Base-by-base conservation (phyloP, 2,797 vertebrate species). In the Pantherophis vulpinus region DNA sequence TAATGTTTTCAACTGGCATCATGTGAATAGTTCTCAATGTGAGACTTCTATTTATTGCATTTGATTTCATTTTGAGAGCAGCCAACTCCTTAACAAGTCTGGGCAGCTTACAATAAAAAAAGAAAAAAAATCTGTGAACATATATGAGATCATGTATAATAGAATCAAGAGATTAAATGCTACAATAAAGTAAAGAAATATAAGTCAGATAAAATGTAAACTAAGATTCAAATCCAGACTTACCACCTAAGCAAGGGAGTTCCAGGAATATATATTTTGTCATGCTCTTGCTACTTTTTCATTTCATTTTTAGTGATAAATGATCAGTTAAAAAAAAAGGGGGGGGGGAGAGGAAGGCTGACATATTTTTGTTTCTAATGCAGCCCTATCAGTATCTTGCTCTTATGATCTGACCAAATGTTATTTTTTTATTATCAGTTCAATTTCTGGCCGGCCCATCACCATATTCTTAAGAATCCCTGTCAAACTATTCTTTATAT, bases 321-420 rank as follows among this genome's bases (percentile, higher is more conserved):
- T 42, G 18, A 23, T 23, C 32, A 74, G 74, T 83, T 23, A 2
- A 79, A 83, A 79, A 79, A 42, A 20, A 25, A 42, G 3, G 0
- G 9, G 0, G 9, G 3, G 8, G 60, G 5, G 13, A 14, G 63
- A 2, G 25, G 18, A 1, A 11, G 1, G 9, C 79, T 47, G 23
- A 83, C 4, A 23, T 42, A 42, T 20, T 23, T 42, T 23, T 83
- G 47, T 47, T 83, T 23, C 20, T 83, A 47, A 25, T 47, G 20
- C 20, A 83, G 79, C 4, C 79, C 42, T 25, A 83, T 47, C 20
- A 12, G 20, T 11, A 47, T 11, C 18, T 42, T 79, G 74, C 37
- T 83, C 37, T 79, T 79, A 42, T 9, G 18, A 42, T 37, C 70
- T 83, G 37, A 25, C 74, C 37, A 47, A 23, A 11, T 47, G 4